Evolutionary conservation across 92 coral and sea anemone genomes (phyloP), one percentile per base, ranked within the genome.

Genomic region (Actinernus sp.): DNA sequence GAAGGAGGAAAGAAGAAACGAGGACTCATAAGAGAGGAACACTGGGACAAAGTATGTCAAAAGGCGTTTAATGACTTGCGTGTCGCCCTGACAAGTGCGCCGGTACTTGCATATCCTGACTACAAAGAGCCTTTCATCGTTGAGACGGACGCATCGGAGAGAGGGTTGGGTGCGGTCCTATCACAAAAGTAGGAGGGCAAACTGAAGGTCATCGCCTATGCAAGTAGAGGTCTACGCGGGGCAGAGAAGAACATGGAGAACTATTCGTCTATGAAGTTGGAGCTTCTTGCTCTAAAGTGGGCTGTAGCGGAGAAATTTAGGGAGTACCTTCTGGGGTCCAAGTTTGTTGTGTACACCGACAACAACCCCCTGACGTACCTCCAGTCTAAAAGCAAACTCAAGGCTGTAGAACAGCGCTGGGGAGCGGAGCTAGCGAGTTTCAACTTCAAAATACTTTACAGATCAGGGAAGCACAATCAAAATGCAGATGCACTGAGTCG

Each of bases 211-310:
- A 71, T 79, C 20, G 87, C 79, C 24, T 86, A 79, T 63, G 88
- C 85, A 41, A 83, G 81, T 58, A 45, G 70, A 27, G 78, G 70
- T 3, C 69, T 79, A 33, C 45, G 79, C 27, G 73, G 78, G 38
- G 70, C 78, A 2, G 79, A 86, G 62, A 54, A 68, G 37, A 86
- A 86, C 38, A 79, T 86, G 87, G 58, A 73, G 55, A 86, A 86
- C 22, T 86, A 73, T 54, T 65, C 78, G 1, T 86, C 79, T 25
- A 49, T 54, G 44, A 86, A 86, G 64, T 63, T 86, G 71, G 92
- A 85, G 30, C 39, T 84, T 31, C 65, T 86, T 19, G 84, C 80
- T 10, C 39, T 81, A 28, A 82, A 74, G 63, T 82, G 77, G 82
- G 82, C 88, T 20, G 76, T 74, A n/a, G 8, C 57, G 21, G 89